Percentiles rank a stretch among this genome's conserved stretches.
Conservation (phyloP, 2,888 invertebrate species). For the Drosophila mimetica region DNA sequence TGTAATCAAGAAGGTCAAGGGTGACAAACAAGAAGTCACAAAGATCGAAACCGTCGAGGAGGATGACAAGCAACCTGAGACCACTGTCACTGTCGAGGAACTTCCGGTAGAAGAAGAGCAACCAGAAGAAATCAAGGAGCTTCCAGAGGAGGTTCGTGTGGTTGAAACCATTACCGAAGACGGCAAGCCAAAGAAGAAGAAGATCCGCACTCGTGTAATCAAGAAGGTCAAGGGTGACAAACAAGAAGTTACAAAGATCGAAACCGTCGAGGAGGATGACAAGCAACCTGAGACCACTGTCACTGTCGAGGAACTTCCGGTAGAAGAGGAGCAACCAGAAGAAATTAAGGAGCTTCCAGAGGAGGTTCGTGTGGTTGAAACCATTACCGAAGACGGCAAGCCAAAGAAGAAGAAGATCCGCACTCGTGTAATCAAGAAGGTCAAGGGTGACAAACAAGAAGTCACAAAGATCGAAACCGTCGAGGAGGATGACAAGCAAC, state of each 20-base stretch:
- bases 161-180: slow-evolving; percentile 4
- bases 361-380: too few species aligned
- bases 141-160: slow-evolving; percentile 4
- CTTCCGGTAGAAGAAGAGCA: neutral
- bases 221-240: slow-evolving; percentile 46
- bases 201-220: slow-evolving; percentile 46
- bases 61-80: slow-evolving; percentile 5
- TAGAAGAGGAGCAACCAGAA: neutral
- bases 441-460: slow-evolving; percentile 8
- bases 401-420: slow-evolving; percentile 1
- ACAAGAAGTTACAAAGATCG: slow-evolving; percentile 27
- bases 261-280: slow-evolving; percentile 4
- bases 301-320: neutral
- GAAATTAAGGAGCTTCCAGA: slow-evolving; percentile 1
- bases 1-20: slow-evolving; percentile 60
- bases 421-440: neutral
- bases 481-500: slow-evolving; percentile 1
- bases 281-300: neutral
- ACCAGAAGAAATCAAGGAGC: neutral
- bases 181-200: slow-evolving; percentile 8
- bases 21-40: slow-evolving; percentile 24
- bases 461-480: slow-evolving; percentile 2
- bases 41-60: slow-evolving; percentile 5
- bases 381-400: neutral
- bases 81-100: neutral